Percentiles rank a stretch among this genome's conserved stretches.
Evolutionary conservation across 37 sponge, comb jelly and placozoan genomes (phyloP).

Genomic region (Lycopodina hypogea): DNA sequence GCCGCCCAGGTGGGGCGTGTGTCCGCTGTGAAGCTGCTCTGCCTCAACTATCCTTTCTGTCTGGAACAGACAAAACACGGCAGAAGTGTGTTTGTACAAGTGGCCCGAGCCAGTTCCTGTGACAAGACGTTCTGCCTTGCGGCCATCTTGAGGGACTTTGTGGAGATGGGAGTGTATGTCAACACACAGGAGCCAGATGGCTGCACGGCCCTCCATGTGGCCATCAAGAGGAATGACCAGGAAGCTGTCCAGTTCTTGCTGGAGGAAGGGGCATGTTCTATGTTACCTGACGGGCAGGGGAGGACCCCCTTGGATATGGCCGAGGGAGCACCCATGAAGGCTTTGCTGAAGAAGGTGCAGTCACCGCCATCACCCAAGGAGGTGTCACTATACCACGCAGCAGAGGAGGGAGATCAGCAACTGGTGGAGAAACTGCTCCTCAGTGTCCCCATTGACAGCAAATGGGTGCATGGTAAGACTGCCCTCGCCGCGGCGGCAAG

Average conservation of each 20-base stretch:
- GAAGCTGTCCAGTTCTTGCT: conserved; percentile 41
- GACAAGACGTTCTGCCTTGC: not conserved
- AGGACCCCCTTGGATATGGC: conserved; percentile 38
- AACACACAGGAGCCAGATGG: conserved; percentile 61
- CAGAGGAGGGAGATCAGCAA: conserved; percentile 28
- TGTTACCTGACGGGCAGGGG: conserved; percentile 35
- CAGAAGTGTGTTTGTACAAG: conserved; percentile 33
- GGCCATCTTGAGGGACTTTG: conserved; percentile 24
- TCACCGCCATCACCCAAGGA: conserved; percentile 23
- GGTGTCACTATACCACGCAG: conserved; percentile 60
- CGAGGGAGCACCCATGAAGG: not conserved
- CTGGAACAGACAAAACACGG: conserved; percentile 62
- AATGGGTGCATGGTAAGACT: conserved; percentile 67
- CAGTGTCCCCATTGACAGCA: conserved; percentile 36
- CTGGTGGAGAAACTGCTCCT: conserved; percentile 24
- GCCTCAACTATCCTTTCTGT: conserved; percentile 47
- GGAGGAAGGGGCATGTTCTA: conserved; percentile 43
- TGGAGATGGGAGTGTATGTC: conserved; percentile 52
- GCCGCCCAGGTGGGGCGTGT: conserved; percentile 56
- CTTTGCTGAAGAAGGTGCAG: not conserved
- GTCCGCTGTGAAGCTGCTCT: conserved; percentile 40
- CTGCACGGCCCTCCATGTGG: conserved; percentile 57
- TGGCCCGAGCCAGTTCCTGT: conserved; percentile 15
- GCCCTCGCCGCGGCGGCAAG: conserved; percentile 58
- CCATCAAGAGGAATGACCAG: conserved; percentile 15